A percentile compares a stretch with the other conserved stretches of the same genome.
Conservation (phyloP, 92 coral and sea anemone genomes). For the Epizoanthus ramosus region DNA sequence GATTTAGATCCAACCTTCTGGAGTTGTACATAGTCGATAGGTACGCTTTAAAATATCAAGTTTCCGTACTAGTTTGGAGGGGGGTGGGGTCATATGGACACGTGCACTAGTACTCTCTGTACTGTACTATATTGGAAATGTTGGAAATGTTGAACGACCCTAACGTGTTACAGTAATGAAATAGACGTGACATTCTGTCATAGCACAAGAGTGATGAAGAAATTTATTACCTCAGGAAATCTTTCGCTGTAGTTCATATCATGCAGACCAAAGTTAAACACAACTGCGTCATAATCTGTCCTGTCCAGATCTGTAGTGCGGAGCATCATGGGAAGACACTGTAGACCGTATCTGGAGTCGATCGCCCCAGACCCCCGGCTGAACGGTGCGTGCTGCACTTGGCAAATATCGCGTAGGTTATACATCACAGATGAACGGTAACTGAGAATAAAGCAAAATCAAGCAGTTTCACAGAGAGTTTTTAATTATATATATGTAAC, state of each 20-base stretch:
- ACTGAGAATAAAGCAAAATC: constrained; percentile 38
- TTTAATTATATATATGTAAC: background rate
- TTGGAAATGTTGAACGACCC: too few species aligned
- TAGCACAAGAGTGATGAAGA: background rate
- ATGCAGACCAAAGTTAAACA: constrained; percentile 94
- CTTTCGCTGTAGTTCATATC: constrained; percentile 79
- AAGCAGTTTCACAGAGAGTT: background rate
- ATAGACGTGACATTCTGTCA: background rate
- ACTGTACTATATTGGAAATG: too few species aligned
- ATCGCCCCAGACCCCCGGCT: constrained; percentile 87
- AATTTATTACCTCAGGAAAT: constrained; percentile 73
- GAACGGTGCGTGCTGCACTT: constrained; percentile 91
- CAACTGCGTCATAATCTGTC: constrained; percentile 80
- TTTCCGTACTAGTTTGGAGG: too few species aligned
- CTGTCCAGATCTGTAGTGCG: constrained; percentile 76
- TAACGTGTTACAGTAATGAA: background rate
- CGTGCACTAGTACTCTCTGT: too few species aligned
- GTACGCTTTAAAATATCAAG: too few species aligned
- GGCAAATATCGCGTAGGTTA: constrained; percentile 69
- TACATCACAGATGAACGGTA: constrained; percentile 63
- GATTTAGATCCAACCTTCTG: too few species aligned
- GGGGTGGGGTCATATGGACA: too few species aligned
- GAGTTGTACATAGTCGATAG: too few species aligned
- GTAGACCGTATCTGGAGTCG: constrained; percentile 80
- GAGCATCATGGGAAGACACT: constrained; percentile 82